phyloP scores from a whole-genome alignment of 2,797 vertebrate genomes.

The Glossophaga mutica region DNA sequence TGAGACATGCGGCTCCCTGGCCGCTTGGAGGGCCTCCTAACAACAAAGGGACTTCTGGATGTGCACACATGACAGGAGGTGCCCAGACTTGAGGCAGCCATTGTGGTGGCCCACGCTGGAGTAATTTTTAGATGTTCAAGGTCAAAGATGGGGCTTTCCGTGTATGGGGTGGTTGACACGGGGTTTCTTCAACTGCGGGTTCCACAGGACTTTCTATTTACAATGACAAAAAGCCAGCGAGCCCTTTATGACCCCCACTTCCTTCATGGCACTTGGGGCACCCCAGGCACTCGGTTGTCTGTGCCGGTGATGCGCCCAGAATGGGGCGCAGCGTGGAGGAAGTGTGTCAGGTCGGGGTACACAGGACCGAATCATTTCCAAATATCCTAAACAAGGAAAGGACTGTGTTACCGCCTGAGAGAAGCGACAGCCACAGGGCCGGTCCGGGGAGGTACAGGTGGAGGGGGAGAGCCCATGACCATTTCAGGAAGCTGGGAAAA shows the following conservation, averaged over 20 bases:
- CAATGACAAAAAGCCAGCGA: background rate
- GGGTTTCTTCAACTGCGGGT: background rate
- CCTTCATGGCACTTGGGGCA: background rate
- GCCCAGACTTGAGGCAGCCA: background rate
- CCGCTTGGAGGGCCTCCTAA: background rate
- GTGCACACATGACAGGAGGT: background rate
- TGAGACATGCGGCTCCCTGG: background rate
- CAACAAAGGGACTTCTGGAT: background rate
- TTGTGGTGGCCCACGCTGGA: background rate
- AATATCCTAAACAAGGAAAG: conserved; percentile 39
- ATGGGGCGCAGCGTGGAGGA: background rate
- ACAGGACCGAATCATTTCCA: background rate
- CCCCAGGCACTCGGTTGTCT: background rate
- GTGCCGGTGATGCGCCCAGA: background rate
- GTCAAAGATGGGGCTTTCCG: background rate
- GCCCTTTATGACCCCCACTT: background rate
- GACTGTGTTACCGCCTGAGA: conserved; percentile 89
- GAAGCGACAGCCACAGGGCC: conserved; percentile 92
- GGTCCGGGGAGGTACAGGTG: conserved; percentile 94
- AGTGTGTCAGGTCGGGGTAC: background rate
- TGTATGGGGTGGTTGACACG: background rate
- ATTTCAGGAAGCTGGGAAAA: conserved; percentile 99
- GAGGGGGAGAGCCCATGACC: conserved; percentile 94
- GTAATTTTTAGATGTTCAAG: background rate
- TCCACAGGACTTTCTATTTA: background rate